Conservation (phyloP, 2,113 vertebrate genomes). For the Hylia prasina region DNA sequence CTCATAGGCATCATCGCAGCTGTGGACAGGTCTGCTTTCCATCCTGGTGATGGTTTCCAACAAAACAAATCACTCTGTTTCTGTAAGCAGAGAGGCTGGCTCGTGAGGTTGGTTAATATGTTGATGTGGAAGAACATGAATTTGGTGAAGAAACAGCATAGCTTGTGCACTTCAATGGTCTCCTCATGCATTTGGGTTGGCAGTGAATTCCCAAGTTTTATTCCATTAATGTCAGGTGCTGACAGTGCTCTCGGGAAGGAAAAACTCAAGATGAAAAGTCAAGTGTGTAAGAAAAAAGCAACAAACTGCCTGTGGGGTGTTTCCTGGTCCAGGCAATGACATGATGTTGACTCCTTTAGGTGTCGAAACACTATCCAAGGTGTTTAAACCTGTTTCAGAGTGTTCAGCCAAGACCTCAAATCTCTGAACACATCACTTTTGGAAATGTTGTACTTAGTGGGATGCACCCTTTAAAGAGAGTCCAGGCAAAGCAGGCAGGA, state of each 20-base stretch:
- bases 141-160: not conserved
- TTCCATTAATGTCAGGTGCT: not conserved
- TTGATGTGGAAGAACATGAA: not conserved
- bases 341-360: not conserved
- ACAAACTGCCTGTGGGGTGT: not conserved
- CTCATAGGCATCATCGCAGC: not conserved
- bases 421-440: not conserved
- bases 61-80: not conserved
- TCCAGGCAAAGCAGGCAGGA: not conserved
- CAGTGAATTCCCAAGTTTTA: not conserved
- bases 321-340: not conserved
- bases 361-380: not conserved
- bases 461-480: not conserved
- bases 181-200: not conserved
- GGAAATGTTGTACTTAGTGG: not conserved
- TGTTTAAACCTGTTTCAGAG: not conserved
- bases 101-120: not conserved
- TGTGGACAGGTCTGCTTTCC: fast-evolving
- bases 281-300: not conserved
- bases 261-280: not conserved
- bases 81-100: not conserved
- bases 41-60: not conserved
- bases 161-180: not conserved
- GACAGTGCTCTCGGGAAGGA: not conserved
- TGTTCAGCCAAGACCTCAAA: not conserved